Evolutionary conservation across 2,797 vertebrate species (phyloP).

Genomic region (Muscicapa comitata): DNA sequence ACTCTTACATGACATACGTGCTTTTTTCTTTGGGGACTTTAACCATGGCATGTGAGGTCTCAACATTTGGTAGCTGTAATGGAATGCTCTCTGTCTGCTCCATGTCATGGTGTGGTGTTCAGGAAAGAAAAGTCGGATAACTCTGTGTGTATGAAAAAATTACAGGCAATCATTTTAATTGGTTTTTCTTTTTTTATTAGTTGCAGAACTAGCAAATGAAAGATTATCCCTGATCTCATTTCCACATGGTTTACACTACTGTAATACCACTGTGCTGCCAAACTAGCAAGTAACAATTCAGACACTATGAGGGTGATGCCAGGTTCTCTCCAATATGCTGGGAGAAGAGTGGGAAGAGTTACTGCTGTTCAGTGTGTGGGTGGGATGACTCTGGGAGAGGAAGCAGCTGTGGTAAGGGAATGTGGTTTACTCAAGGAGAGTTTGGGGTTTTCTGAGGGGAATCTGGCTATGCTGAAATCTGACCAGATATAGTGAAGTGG

Average conservation of each 20-base stretch:
- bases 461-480: not conserved
- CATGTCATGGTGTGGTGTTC: not conserved
- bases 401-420: not conserved
- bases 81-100: not conserved
- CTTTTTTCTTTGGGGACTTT: not conserved
- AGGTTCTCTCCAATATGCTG: not conserved
- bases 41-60: not conserved
- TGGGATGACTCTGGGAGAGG: not conserved
- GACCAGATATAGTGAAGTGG: not conserved
- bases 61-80: not conserved
- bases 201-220: not conserved
- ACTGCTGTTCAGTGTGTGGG: not conserved
- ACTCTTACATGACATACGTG: not conserved
- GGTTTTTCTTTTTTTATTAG: not conserved
- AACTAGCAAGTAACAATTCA: not conserved
- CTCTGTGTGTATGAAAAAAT: not conserved
- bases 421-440: not conserved
- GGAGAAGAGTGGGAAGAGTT: not conserved
- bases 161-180: not conserved
- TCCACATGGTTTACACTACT: not conserved
- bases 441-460: not conserved
- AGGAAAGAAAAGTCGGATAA: not conserved
- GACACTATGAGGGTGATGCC: not conserved
- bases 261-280: not conserved
- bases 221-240: not conserved